These are phyloP conservation scores for Drosophila ercepeae DNA, from an alignment of 1,140 invertebrate genomes.

Conservation along the genomic window DNA sequence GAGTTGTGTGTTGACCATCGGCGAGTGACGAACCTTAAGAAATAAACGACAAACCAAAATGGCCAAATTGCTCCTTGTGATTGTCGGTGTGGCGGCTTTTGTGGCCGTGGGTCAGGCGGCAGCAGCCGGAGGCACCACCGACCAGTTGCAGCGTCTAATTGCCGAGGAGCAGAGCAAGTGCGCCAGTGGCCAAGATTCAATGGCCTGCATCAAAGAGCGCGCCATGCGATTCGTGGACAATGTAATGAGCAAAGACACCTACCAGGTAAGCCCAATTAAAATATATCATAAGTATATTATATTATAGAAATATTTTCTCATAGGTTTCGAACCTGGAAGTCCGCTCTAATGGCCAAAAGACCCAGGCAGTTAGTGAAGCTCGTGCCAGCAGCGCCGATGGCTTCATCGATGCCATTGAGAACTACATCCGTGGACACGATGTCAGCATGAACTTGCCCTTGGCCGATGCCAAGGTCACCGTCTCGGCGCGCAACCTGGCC, in stretches of 20 bases:
- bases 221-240: constrained; percentile 90
- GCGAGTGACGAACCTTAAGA: constrained; percentile 20
- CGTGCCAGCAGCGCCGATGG: constrained; percentile 84
- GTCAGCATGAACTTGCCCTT: constrained; percentile 90
- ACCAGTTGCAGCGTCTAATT: constrained; percentile 89
- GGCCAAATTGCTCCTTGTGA: constrained; percentile 72
- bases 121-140: constrained; percentile 84
- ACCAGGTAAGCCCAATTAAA: constrained; percentile 86
- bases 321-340: constrained; percentile 87
- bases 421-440: constrained; percentile 90
- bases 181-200: constrained; percentile 89
- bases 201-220: constrained; percentile 92
- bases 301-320: background rate
- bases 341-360: constrained; percentile 87
- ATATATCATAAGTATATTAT: background rate
- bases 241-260: constrained; percentile 90
- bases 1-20: constrained; percentile 69
- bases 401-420: constrained; percentile 87
- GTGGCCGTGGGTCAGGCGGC: constrained; percentile 37
- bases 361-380: constrained; percentile 84
- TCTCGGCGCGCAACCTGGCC: constrained; percentile 90
- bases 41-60: constrained; percentile 39
- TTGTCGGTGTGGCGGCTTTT: constrained; percentile 57
- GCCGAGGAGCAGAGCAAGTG: constrained; percentile 90
- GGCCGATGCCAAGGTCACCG: constrained; percentile 88